Evolutionary conservation across 2,888 invertebrate species (phyloP), one percentile per base, ranked within the genome.

Genomic region (Diarsia dahlii): DNA sequence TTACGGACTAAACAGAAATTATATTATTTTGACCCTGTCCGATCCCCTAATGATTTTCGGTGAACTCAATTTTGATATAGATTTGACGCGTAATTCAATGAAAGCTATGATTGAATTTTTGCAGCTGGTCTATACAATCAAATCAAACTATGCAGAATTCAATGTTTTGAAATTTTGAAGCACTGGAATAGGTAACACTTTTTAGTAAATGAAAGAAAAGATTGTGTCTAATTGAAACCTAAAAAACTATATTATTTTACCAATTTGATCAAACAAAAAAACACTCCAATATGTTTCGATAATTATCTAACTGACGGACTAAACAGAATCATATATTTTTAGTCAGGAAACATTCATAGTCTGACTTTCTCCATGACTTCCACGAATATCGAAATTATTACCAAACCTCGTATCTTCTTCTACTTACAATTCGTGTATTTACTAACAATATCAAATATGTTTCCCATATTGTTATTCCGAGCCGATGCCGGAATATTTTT

Each of bases 391-490:
- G 18, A 28, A 46, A 52, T 48, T 69, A 74, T 60, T 64, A 63
- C 45, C 46, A 48, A 76, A 74, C 15, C 46, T 54, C 62, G 68
- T 60, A 58, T 52, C 69, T 58, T 34, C 20, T 52, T 9, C 18
- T 65, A 18, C 23, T 50, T 66, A 34, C 3, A 28, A 39, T 46
- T 46, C 34, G 66, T 75, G 60, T 71, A 66, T 76, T 52, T 68
- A 39, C 63, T 39, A 74, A 84, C 76, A 81, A 67, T 86, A 82
- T 71, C 74, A 10, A 20, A 76, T 70, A 39, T 39, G 39, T 78
- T 62, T 34, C 75, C 58, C 39, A 13, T 73, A 75, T 67, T 73
- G 64, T 68, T 84, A 76, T 77, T 69, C 50, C 34, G 23, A 74
- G 20, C 15, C 50, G 34, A 56, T 60, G 67, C 23, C 28, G 6